Evolutionary conservation across 2,888 invertebrate species (phyloP).

Genomic region (Acheta domesticus): DNA sequence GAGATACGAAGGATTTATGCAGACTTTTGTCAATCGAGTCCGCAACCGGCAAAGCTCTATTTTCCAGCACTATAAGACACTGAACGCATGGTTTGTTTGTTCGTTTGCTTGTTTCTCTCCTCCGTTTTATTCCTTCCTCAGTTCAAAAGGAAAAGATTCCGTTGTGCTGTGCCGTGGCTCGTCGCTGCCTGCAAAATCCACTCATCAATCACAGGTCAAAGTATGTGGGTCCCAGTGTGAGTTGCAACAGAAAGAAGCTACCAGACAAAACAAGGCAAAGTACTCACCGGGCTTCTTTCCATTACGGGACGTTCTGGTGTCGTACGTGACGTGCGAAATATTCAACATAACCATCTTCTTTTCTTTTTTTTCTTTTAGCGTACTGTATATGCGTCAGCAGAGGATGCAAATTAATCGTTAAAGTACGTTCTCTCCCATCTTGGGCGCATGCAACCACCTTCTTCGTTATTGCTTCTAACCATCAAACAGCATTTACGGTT

Average conservation of each 20-base stretch:
- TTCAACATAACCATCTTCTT: slow-evolving; percentile 9
- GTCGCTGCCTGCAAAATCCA: slow-evolving; percentile 9
- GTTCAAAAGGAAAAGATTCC: neutral
- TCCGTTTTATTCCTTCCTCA: neutral
- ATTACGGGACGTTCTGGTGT: neutral
- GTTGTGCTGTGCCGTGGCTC: neutral
- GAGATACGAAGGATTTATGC: neutral
- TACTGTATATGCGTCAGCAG: neutral
- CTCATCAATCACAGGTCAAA: slow-evolving; percentile 18
- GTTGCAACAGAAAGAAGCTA: slow-evolving; percentile 18
- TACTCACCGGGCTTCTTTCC: slow-evolving; percentile 10
- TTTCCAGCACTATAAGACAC: slow-evolving; percentile 1
- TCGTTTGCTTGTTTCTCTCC: neutral
- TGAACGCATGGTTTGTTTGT: neutral
- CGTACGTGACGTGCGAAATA: slow-evolving; percentile 10
- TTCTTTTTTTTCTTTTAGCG: neutral
- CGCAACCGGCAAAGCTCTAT: slow-evolving; percentile 9
- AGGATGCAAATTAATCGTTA: slow-evolving; percentile 18
- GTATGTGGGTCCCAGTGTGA: slow-evolving; percentile 18
- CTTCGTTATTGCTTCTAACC: neutral
- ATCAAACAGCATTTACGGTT: neutral
- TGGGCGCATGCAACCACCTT: neutral
- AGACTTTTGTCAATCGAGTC: neutral
- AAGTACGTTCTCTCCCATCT: slow-evolving; percentile 10
- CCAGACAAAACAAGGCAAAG: slow-evolving; percentile 18